phyloP scores from a whole-genome alignment of 2,797 vertebrate genomes.

The Eupleurogrammus muticus region DNA sequence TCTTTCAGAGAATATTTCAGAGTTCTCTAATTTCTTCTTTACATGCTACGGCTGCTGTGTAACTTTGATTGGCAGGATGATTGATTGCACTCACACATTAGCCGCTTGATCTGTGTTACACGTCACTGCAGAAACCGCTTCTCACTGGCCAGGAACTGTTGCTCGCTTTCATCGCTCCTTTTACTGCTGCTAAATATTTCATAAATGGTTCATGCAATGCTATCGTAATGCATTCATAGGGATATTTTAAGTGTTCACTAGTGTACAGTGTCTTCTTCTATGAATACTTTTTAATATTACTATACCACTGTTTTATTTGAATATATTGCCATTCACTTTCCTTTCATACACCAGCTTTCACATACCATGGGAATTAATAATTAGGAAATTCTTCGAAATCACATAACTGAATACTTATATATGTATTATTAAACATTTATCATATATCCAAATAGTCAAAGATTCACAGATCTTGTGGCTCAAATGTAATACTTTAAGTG shows the following conservation, averaged over 20 bases:
- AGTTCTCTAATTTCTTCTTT: constrained; percentile 41
- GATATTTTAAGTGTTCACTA: too few relatives aligned
- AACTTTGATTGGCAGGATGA: constrained; percentile 45
- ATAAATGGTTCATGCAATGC: too few relatives aligned
- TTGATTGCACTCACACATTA: constrained; percentile 10
- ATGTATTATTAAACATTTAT: background rate
- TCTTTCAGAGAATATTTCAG: constrained; percentile 38
- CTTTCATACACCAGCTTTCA: too few relatives aligned
- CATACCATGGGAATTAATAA: too few relatives aligned
- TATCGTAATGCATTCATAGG: too few relatives aligned
- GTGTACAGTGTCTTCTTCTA: too few relatives aligned
- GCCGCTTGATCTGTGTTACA: constrained; percentile 14
- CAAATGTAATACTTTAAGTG: background rate
- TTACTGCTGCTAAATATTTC: background rate
- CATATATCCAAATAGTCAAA: background rate
- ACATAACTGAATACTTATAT: background rate
- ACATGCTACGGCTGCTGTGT: constrained; percentile 20
- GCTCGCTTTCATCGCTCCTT: background rate
- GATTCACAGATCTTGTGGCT: background rate
- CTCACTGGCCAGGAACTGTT: constrained; percentile 5
- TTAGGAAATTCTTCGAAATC: background rate
- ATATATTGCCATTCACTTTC: too few relatives aligned
- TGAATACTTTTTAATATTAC: too few relatives aligned
- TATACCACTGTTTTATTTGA: too few relatives aligned
- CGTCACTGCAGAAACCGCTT: constrained; percentile 11